A percentile compares a stretch with the other conserved stretches of the same genome.
Conservation (phyloP, 2,797 vertebrate genomes). For the Remorina albescens region DNA sequence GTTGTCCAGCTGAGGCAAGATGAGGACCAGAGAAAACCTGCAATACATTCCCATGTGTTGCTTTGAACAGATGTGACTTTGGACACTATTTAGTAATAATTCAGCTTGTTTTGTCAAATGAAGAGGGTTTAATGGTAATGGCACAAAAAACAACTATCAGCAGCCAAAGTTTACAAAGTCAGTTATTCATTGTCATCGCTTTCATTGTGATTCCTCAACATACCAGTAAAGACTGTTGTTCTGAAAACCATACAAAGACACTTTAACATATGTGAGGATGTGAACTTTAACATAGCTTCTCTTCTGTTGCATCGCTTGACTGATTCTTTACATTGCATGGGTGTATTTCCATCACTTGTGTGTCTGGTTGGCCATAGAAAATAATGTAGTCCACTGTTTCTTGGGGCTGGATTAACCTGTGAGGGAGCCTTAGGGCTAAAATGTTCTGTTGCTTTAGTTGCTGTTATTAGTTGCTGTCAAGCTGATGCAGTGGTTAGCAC, state of each 20-base stretch:
- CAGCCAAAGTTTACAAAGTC: background rate
- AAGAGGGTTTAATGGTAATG: background rate
- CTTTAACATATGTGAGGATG: too few relatives aligned
- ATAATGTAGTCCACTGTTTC: too few relatives aligned
- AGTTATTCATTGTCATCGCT: background rate
- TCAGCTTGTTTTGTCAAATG: background rate
- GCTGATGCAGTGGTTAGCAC: too few relatives aligned
- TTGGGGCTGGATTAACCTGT: too few relatives aligned
- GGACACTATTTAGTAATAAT: background rate
- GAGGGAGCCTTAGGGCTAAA: too few relatives aligned
- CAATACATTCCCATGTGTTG: background rate
- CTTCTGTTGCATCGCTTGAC: background rate
- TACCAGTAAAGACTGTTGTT: background rate
- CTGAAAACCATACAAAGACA: too few relatives aligned
- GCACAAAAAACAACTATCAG: background rate
- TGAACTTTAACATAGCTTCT: too few relatives aligned
- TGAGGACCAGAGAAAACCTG: background rate
- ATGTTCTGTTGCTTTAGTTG: too few relatives aligned
- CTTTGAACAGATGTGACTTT: slow-evolving; percentile 1
- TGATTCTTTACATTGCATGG: too few relatives aligned
- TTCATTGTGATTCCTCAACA: background rate
- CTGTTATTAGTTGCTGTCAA: too few relatives aligned
- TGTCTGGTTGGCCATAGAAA: too few relatives aligned
- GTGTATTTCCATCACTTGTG: too few relatives aligned
- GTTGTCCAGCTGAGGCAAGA: slow-evolving; percentile 1